phyloP scores from a whole-genome alignment of 2,113 vertebrate genomes.

The Pollimyrus isidori region DNA sequence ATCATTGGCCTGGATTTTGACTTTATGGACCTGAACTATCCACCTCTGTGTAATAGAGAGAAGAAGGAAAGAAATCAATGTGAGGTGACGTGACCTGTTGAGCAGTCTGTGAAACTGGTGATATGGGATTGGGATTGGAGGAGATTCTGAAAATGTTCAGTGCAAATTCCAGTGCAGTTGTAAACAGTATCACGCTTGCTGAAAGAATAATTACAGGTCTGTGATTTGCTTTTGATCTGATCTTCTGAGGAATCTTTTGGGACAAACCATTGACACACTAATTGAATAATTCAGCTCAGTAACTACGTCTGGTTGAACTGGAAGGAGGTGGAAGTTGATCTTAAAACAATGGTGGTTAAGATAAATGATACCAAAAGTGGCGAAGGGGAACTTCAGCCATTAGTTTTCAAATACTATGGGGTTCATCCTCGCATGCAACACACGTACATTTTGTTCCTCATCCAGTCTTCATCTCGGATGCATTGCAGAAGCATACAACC shows the following conservation, averaged over 20 bases:
- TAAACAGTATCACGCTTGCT: background rate
- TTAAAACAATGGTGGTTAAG: background rate
- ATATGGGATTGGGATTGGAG: background rate
- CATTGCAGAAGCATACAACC: background rate
- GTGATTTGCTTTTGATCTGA: background rate
- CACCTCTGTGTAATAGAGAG: background rate
- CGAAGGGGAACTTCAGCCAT: background rate
- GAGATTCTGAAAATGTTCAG: background rate
- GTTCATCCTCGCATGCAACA: background rate
- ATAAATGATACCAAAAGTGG: background rate
- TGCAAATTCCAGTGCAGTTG: background rate
- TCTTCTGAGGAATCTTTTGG: background rate
- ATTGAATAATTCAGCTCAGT: background rate
- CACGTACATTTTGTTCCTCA: background rate
- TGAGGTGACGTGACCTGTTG: background rate
- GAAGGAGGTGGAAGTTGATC: background rate
- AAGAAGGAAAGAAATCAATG: background rate
- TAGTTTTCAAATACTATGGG: background rate
- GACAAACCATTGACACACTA: background rate
- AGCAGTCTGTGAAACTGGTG: background rate
- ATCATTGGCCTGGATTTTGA: background rate
- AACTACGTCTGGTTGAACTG: background rate
- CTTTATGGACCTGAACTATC: background rate
- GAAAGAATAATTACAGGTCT: background rate
- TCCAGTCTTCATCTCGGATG: background rate